phyloP scores from a whole-genome alignment of 1,140 invertebrate species.

The Zaprionus ornatus region DNA sequence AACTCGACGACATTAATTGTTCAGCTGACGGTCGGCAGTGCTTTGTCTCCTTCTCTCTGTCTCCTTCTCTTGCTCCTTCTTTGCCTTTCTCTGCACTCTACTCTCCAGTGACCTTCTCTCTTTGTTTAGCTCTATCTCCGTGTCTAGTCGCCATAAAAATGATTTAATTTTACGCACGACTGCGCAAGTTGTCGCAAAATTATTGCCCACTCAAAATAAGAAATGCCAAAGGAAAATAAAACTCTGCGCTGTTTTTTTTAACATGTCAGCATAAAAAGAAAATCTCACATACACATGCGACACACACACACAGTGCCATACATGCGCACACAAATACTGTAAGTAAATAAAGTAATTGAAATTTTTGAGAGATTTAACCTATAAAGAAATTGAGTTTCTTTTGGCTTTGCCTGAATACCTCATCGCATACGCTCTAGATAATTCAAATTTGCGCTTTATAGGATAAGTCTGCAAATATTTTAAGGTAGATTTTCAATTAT shows the following conservation, averaged over 20 bases:
- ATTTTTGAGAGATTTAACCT: background rate
- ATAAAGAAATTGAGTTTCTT: background rate
- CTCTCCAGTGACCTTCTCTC: background rate
- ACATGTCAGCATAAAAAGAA: conserved; percentile 11
- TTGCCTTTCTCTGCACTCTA: background rate
- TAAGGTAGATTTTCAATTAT: background rate
- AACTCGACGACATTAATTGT: conserved; percentile 64
- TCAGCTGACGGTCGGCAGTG: conserved; percentile 42
- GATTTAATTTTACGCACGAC: conserved; percentile 75
- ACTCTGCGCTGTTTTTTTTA: conserved; percentile 19
- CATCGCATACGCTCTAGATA: background rate
- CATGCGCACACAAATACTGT: background rate
- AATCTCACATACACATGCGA: background rate
- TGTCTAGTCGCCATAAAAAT: conserved; percentile 67
- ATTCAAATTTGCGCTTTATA: background rate
- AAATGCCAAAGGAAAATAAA: conserved; percentile 20
- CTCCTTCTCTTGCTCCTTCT: background rate
- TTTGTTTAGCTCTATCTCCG: conserved; percentile 1
- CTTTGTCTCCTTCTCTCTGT: background rate
- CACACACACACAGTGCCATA: background rate
- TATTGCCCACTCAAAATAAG: conserved; percentile 37
- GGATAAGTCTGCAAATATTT: background rate
- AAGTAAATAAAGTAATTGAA: background rate
- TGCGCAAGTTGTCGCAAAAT: conserved; percentile 47
- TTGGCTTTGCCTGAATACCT: background rate